Evolutionary conservation across 2,888 invertebrate genomes (phyloP), one percentile per base, ranked within the genome.

Genomic region (Drosophila merina): DNA sequence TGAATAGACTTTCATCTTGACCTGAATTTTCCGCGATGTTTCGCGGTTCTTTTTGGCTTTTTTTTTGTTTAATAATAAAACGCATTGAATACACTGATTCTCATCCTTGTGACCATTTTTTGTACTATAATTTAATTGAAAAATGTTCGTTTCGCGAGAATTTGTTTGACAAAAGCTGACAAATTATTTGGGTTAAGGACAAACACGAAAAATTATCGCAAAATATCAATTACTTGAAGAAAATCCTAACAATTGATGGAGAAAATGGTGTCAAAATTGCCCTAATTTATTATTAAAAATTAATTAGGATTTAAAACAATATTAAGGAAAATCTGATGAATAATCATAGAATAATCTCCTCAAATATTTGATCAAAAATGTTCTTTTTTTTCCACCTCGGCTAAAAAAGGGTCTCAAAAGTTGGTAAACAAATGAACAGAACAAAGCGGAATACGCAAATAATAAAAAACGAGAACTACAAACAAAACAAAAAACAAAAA

Each of bases 1-100:
- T 80, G 79, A 86, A 80, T 77, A 80, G 81, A 80, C 85, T 81
- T 79, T 83, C 84, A 80, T 77, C 86, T 77, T 81, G 88, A 88
- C 81, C 88, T 74, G 68, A 81, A 88, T 88, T 73, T 62, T 31
- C 12, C 45, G 38, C 66, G 38, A 57, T 59, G 44, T 26, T 48
- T 36, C 36, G 63, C 64, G 64, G 38, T 48, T 63, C 49, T 57
- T 48, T 31, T 50, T 30, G 9, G 20, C 20, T 63, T 10, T 51
- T 20, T 70, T 58, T 68, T 33, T 14, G 36, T 58, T 68, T 45
- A 36, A 66, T 47, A 64, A 64, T 31, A 54, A 47, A 62, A 62
- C 60, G 26, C 60, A 48, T 62, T 62, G 60, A 62, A 62, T 48
- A 8, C 36, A 28, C 36, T 45, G 63, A 20, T 8, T 8, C 26